Conservation (phyloP, 2,113 vertebrate genomes). For the Martes martes region DNA sequence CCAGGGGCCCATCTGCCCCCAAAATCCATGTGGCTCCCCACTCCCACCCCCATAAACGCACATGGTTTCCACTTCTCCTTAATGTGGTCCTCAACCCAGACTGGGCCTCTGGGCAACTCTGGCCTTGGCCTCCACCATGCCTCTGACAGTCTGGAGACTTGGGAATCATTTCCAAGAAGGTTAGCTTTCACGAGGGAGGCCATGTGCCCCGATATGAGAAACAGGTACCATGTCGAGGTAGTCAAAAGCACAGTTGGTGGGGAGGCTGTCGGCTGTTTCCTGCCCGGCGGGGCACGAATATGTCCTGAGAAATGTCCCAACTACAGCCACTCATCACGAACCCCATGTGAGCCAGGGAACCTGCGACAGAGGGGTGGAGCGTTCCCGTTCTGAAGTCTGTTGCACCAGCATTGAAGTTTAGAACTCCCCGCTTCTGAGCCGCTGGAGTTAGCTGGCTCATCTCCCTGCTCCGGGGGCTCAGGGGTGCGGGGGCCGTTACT, state of each 20-base stretch:
- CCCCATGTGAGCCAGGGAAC: neutral
- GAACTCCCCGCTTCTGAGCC: neutral
- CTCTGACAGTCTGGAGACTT: neutral
- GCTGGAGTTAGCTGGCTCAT: neutral
- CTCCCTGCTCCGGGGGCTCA: fast-evolving
- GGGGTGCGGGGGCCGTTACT: fast-evolving
- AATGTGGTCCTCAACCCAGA: neutral
- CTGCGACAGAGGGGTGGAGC: neutral
- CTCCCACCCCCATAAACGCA: neutral
- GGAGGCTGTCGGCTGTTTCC: neutral
- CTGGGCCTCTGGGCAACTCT: neutral
- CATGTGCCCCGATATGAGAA: neutral
- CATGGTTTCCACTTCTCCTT: neutral
- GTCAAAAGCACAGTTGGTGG: neutral
- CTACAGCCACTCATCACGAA: fast-evolving
- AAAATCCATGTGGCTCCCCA: neutral
- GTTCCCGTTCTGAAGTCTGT: neutral
- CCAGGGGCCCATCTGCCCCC: neutral
- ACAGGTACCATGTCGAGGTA: neutral
- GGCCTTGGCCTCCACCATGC: neutral
- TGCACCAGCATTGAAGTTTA: neutral
- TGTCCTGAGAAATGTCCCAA: neutral
- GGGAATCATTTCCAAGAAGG: neutral
- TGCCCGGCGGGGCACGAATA: neutral
- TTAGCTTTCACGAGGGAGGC: too few species aligned